Evolutionary conservation across 2,113 vertebrate species (phyloP).

Genomic region (Oxyura jamaicensis): DNA sequence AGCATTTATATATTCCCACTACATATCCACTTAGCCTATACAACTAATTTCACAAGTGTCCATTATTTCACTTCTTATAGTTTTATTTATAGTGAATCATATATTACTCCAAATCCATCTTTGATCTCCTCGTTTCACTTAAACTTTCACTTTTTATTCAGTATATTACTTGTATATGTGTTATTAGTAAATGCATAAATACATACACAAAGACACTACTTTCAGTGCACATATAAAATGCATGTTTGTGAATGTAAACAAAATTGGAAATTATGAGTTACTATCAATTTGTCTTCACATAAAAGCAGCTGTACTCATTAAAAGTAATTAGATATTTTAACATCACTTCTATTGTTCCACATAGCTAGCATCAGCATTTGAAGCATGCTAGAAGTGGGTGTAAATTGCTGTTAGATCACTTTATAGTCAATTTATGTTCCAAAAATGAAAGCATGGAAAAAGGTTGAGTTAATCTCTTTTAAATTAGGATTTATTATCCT

Average conservation of each 20-base stretch:
- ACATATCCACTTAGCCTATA: neutral
- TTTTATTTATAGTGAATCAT: neutral
- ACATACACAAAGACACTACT: neutral
- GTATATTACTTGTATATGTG: neutral
- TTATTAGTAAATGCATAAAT: neutral
- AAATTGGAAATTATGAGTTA: neutral
- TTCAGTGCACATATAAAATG: neutral
- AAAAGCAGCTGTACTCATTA: neutral
- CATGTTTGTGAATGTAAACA: neutral
- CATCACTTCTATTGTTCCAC: neutral
- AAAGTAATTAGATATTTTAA: neutral
- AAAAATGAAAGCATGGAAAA: neutral
- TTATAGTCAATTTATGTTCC: rapidly evolving
- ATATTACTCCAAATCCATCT: neutral
- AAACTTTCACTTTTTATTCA: neutral
- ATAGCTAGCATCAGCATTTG: neutral
- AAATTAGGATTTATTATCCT: slow-evolving; percentile 20
- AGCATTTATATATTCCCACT: neutral
- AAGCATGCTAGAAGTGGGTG: neutral
- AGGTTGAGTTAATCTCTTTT: neutral
- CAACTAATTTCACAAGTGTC: neutral
- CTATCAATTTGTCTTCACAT: neutral
- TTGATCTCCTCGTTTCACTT: neutral
- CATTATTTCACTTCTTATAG: neutral
- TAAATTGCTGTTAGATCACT: neutral